Evolutionary conservation across 1,140 invertebrate species (phyloP), one percentile per base, ranked within the genome.

Genomic region (Thaumatotibia leucotreta): DNA sequence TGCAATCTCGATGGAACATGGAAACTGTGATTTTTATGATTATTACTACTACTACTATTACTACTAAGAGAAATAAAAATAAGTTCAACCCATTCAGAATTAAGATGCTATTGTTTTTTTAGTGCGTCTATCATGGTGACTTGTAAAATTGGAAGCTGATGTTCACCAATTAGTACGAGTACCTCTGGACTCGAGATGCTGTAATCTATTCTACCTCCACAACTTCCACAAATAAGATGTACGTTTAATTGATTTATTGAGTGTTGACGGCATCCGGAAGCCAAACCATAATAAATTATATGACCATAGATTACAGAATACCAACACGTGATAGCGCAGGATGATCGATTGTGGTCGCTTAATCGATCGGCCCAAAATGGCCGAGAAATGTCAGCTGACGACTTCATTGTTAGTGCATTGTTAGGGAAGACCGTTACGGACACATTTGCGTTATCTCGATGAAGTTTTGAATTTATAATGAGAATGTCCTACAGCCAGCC

Each of bases 161-260:
- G 33, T n/a, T 35, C 11, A 11, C 1, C 11, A 35, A 35, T 35
- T 45, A 45, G 14, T 35, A 35, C 11, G n/a, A 2, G 11, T 39
- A 39, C 35, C n/a, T 39, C 39, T 45, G 20, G 4, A 1, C 35
- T 14, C 14, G 17, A 45, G 39, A 45, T 4, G n/a, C 10, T 45
- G 39, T 8, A 20, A 58, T 58, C 52, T 14, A 3, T 14, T 29
- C 52, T 29, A 29, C 17, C 24, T 4, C 0, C 11, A 14, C 39
- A 45, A 45, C 39, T 17, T 45, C 17, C 39, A 27, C 52, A 58
- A 58, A 2, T 72, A 67, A 82, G 77, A 83, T 77, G 82, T 79
- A 75, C 77, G 66, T 76, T 75, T 88, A 86, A 88, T 88, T 86
- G 85, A 84, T 88, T 86, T 86, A 88, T 86, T 84, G 80, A 79